Base-by-base conservation (phyloP, 2,888 invertebrate genomes). In the Sesia apiformis region DNA sequence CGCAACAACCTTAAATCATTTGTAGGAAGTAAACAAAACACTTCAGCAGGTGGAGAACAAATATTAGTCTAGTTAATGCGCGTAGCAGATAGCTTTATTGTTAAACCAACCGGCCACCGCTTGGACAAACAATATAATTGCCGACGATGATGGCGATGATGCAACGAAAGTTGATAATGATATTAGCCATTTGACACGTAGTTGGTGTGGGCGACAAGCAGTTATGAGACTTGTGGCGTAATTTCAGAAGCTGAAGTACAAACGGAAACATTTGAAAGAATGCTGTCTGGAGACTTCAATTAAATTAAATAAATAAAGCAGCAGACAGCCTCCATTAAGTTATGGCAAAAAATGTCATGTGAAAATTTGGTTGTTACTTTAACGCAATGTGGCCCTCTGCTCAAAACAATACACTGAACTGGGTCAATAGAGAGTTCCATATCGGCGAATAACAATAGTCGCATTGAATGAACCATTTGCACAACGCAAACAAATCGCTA, bases 91-190 rank as follows among this genome's bases (percentile, higher is more conserved):
- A 75, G 67, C 70, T 72, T 74, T 78, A 82, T 84, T 79, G 77
- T 77, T 80, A 71, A 74, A 78, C 70, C 81, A 78, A 74, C 65
- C 69, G 66, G 68, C 74, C 68, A 72, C 69, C 66, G 65, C 66
- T 65, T 72, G 75, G 73, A 76, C 77, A 81, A 81, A 78, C 76
- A 75, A 63, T 73, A 67, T 77, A 78, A 82, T 79, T 77, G 73
- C 72, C 70, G 69, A 63, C 65, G 71, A 74, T 72, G 76, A 67
- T 65, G 63, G 64, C 63, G 76, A 77, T 86, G 84, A 86, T 82
- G 86, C 80, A 86, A 88, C 65, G 81, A 86, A 84, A 85, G 84
- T 80, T 83, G 85, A 86, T 88, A 84, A 84, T 79, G 76, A 75
- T 77, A 78, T 81, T 80, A 82, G 78, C 82, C 75, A 80, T 82